phyloP scores from a whole-genome alignment of 2,797 vertebrate genomes.

The Tiaroga cobitis region DNA sequence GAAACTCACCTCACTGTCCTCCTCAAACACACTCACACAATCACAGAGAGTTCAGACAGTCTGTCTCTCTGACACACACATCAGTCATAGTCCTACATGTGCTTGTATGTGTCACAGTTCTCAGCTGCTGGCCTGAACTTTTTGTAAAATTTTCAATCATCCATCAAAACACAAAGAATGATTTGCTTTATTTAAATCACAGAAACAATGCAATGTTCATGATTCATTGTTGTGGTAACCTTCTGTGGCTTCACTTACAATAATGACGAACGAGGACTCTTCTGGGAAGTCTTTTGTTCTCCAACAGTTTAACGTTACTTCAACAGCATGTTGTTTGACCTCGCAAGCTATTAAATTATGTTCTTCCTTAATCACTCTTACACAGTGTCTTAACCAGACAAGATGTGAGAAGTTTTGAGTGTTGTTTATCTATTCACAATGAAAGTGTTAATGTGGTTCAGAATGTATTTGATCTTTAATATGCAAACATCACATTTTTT shows the following conservation, averaged over 20 bases:
- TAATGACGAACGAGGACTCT: background rate
- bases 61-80: slow-evolving; percentile 36
- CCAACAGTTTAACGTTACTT: background rate
- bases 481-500: background rate
- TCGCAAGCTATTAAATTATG: background rate
- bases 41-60: slow-evolving; percentile 36
- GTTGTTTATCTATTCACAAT: background rate
- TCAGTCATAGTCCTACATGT: background rate
- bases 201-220: background rate
- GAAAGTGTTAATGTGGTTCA: background rate
- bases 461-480: background rate
- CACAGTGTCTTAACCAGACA: background rate
- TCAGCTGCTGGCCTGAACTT: background rate
- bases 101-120: slow-evolving; percentile 9
- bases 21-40: slow-evolving; percentile 17
- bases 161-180: background rate
- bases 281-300: background rate
- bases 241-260: background rate
- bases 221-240: background rate
- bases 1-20: slow-evolving; percentile 16
- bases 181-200: background rate
- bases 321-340: background rate
- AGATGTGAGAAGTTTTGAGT: background rate
- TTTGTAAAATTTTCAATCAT: background rate
- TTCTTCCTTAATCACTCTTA: background rate